Evolutionary conservation across 2,113 vertebrate species (phyloP).

Genomic region (Enhydra lutris): DNA sequence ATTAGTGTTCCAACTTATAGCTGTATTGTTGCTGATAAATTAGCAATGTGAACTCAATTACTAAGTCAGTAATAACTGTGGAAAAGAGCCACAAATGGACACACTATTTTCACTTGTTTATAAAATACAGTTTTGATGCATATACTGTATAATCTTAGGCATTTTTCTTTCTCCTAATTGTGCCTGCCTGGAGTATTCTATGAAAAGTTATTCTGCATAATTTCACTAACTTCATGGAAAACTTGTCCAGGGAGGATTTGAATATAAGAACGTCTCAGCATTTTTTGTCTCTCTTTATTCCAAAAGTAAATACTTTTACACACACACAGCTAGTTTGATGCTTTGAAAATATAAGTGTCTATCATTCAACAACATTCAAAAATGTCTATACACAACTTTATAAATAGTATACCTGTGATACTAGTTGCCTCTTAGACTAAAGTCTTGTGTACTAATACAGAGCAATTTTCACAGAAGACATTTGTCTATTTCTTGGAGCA

Average conservation of each 20-base stretch:
- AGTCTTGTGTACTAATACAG: background rate
- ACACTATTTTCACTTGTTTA: background rate
- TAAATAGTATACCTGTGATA: background rate
- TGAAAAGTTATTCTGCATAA: background rate
- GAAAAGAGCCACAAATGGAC: background rate
- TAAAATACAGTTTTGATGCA: background rate
- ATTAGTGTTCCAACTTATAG: background rate
- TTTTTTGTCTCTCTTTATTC: background rate
- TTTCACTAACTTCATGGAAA: background rate
- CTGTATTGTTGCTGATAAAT: background rate
- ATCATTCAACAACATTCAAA: background rate
- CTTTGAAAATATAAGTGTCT: background rate
- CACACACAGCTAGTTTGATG: background rate
- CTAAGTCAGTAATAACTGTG: background rate
- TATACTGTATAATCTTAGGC: background rate
- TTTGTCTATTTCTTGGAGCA: background rate
- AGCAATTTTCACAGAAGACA: background rate
- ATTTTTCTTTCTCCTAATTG: background rate
- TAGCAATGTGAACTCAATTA: slow-evolving; percentile 20
- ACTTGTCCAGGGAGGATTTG: background rate
- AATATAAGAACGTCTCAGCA: background rate
- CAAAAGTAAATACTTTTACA: background rate
- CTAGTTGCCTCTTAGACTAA: background rate
- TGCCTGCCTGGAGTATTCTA: background rate
- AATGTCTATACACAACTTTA: background rate